Evolutionary conservation across 2,888 invertebrate genomes (phyloP).

Genomic region (Ptilodon capucinus): DNA sequence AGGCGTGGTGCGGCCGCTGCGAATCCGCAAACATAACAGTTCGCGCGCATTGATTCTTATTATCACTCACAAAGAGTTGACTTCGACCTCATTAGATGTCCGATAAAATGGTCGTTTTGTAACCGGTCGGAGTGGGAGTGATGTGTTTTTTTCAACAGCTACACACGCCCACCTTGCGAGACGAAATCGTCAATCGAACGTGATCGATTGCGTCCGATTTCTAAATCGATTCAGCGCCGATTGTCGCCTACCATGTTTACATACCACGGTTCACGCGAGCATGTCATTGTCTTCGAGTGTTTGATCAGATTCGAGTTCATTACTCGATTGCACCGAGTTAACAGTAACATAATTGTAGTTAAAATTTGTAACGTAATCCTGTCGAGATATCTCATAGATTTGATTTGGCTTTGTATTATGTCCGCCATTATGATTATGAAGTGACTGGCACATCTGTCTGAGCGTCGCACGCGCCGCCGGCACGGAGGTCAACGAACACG

Average conservation of each 20-base stretch:
- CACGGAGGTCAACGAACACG: constrained; percentile 59
- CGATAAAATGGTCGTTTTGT: constrained; percentile 49
- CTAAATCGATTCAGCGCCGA: constrained; percentile 43
- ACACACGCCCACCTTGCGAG: constrained; percentile 74
- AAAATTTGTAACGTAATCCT: constrained; percentile 77
- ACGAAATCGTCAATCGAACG: constrained; percentile 57
- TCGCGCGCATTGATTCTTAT: constrained; percentile 47
- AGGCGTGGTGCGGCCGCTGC: constrained; percentile 76
- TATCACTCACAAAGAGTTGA: constrained; percentile 42
- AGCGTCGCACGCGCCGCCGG: constrained; percentile 68
- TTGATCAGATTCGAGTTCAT: constrained; percentile 66
- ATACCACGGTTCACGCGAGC: constrained; percentile 17
- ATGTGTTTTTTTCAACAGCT: constrained; percentile 73
- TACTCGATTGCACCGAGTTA: constrained; percentile 60
- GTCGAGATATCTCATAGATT: constrained; percentile 72
- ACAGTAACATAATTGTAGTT: constrained; percentile 75
- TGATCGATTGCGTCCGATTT: constrained; percentile 60
- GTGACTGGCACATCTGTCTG: constrained; percentile 73
- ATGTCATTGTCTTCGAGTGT: constrained; percentile 22
- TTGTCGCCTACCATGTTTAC: constrained; percentile 14
- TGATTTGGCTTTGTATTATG: constrained; percentile 68
- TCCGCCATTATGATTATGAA: constrained; percentile 73
- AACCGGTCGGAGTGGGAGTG: constrained; percentile 76
- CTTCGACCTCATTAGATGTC: constrained; percentile 35
- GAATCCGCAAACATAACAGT: constrained; percentile 48